Percentiles rank a stretch among this genome's conserved stretches.
Conservation (phyloP, 1,140 invertebrate genomes). For the Wiebesia pumilae region DNA sequence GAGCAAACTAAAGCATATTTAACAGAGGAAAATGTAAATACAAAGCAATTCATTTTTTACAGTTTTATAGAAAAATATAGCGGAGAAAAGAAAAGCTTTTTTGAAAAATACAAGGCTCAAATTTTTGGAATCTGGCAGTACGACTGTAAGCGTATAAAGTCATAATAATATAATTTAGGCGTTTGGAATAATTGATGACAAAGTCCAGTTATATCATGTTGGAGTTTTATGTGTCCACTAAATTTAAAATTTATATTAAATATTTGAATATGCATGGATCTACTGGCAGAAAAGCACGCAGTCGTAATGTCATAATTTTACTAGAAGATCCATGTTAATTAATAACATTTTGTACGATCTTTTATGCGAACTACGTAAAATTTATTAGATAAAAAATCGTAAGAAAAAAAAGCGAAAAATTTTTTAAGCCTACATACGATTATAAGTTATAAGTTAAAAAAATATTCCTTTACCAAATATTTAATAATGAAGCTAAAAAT, state of each 20-base stretch:
- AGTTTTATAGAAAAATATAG: no score
- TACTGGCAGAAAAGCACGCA: neutral
- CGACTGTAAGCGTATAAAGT: neutral
- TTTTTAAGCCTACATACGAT: neutral
- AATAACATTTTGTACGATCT: neutral
- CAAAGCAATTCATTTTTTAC: no score
- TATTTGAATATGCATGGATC: neutral
- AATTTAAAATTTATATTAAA: neutral
- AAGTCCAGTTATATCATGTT: neutral
- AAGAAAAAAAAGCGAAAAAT: no score
- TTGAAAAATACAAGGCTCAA: no score
- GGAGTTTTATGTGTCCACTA: neutral
- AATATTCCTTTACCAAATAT: no score
- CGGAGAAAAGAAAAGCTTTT: no score
- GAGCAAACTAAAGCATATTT: no score
- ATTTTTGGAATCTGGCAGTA: neutral
- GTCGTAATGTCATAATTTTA: neutral
- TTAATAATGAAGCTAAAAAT: no score
- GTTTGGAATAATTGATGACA: neutral
- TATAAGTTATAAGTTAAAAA: no score
- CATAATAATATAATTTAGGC: neutral
- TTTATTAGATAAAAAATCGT: slow-evolving; percentile 10
- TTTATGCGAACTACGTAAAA: neutral
- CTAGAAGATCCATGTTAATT: neutral
- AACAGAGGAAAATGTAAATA: no score